Base-by-base conservation (phyloP, 2,113 vertebrate species). In the Salvelinus fontinalis region DNA sequence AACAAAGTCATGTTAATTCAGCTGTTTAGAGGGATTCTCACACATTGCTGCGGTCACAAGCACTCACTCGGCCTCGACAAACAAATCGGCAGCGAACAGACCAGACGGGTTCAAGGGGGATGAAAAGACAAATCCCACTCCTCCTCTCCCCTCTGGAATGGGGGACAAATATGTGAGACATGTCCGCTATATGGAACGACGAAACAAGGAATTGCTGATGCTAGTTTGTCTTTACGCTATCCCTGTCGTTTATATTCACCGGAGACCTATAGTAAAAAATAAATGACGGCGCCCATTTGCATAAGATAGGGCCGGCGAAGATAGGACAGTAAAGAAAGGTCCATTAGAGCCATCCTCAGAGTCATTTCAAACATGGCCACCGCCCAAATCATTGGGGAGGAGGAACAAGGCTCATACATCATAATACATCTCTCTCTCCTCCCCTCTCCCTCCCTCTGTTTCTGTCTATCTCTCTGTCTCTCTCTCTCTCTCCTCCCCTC, bases 231-330 rank as follows among this genome's bases (percentile, higher is more conserved):
- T 39, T 20, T 6, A 9, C 34, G 34, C 34, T 34, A 34, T 34
- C 34, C 67, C n/a, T 20, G 1, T 34, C 4, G 11, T 68, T 34
- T 44, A 70, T 31, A 60, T 73, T 85, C 78, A 75, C 75, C 67
- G 70, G 78, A 68, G 71, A 71, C 74, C 74, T 59, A 48, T 51
- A 65, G 75, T 39, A 67, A 82, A 79, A 84, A 84, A 83, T 75
- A 79, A 77, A 81, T 82, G 12, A 70, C 48, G 2, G 80, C 74
- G 59, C 54, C 74, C 75, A 73, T 81, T 74, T 27, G 65, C 80
- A 74, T 51, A 34, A 34, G 20, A 83, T 86, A 75, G 83, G 78
- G 83, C 76, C 79, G 75, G 76, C 84, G 76, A 57, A 83, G 81
- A 74, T 81, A 76, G 74, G 73, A 29, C 7, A 20, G 2, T 68